Evolutionary conservation across 2,888 invertebrate genomes (phyloP), one percentile per base, ranked within the genome.

Genomic region (Agrenia bidenticulata): DNA sequence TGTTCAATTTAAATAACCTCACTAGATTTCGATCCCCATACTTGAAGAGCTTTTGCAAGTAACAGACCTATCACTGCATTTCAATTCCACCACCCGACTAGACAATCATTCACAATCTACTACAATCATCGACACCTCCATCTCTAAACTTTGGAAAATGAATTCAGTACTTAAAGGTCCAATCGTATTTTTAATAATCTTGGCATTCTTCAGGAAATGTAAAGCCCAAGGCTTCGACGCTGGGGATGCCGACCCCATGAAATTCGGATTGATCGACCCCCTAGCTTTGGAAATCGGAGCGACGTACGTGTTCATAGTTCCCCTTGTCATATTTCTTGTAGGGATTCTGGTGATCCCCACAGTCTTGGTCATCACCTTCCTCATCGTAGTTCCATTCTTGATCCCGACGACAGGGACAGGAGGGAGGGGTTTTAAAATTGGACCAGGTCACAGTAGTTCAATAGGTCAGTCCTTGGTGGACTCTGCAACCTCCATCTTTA

Each of bases 331-430:
- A 2, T 67, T 72, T n/a, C 9, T 61, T 0, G 27, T 74, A 41
- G 71, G 70, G 17, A 39, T 72, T n/a, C 24, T 73, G 1, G 62
- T 63, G 1, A 66, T 74, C 7, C 73, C 74, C 11, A 53, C 56
- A 7, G 59, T 65, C 5, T 51, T 74, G 23, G 70, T 74, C 21
- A 58, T 74, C 2, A 19, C 68, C 2, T 67, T 65, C 45, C 59
- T 71, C 11, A 66, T 74, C 49, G 62, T 69, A 2, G 54, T 58
- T 5, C 74, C 74, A 11, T 59, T 72, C 24, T 37, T 72, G 37
- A 60, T 69, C 11, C 39, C 53, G 2, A 57, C 42, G 2, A 42
- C 37, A 15, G 58, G 45, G 45, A 23, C 50, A 19, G 63, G 49
- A 27, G 63, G 55, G 17, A 23, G 61, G 13, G 58, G 63, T 4